These are phyloP conservation scores for Myotis pilosus DNA, from an alignment of 2,797 vertebrate genomes.

Conservation along the genomic window DNA sequence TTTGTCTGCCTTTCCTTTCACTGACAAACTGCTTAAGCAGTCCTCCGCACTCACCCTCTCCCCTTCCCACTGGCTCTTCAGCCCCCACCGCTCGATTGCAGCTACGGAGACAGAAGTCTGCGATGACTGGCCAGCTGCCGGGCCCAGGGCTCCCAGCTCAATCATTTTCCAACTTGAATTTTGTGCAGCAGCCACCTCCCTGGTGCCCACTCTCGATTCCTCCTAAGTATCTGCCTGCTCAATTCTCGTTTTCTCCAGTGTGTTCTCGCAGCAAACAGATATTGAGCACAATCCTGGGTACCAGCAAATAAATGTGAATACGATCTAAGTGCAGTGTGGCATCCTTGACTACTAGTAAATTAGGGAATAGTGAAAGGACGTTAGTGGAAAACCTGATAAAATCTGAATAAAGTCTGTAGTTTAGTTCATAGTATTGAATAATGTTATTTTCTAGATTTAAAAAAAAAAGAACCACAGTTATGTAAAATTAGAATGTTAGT, in stretches of 20 bases:
- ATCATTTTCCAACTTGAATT: background rate
- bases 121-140: background rate
- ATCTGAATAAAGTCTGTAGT: background rate
- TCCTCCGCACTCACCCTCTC: rapidly evolving
- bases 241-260: background rate
- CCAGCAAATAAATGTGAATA: background rate
- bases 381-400: background rate
- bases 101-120: background rate
- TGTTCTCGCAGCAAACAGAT: background rate
- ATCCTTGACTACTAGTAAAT: background rate
- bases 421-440: background rate
- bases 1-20: background rate
- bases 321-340: background rate
- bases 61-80: background rate
- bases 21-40: background rate
- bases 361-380: background rate
- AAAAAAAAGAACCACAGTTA: background rate
- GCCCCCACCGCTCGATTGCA: background rate
- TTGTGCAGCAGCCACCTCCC: background rate
- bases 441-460: background rate
- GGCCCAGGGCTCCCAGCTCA: background rate
- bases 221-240: background rate
- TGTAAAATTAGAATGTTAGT: background rate
- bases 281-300: background rate
- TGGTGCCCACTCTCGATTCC: background rate